Base-by-base conservation (phyloP, 2,797 vertebrate species). In the Tadarida brasiliensis region DNA sequence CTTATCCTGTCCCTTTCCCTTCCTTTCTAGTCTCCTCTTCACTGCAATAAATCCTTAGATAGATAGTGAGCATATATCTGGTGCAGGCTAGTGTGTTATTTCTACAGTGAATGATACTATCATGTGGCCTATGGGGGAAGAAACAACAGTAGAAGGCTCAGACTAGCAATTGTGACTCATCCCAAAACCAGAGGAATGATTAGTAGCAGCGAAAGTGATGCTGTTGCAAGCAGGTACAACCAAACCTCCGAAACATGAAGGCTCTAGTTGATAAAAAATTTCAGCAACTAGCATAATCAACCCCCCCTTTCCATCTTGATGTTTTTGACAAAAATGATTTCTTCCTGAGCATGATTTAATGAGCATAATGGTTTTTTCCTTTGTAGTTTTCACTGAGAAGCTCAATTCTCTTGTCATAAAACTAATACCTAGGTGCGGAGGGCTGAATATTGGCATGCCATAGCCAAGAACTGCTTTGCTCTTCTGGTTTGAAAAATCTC, bases 141-240 rank as follows among this genome's bases (percentile, higher is more conserved):
- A 19, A 35, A 49, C 14, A 87, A 7, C 12, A 85, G 54, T 63
- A 11, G 63, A 59, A 94, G 71, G 14, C 30, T 77, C 81, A 94
- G 61, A 44, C 57, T 70, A 93, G 39, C 19, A 33, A 22, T 22
- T 51, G 33, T 89, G 91, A 94, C 65, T 95, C 74, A 92, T 54
- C 7, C 33, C 39, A 9, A 91, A 90, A 35, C 57, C 35, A 61
- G 83, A 81, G 51, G 47, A 24, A 28, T 59, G 56, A 71, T 47
- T 59, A 61, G 17, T 8, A 65, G 76, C 47, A 92, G 93, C 2
- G 65, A 96, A 94, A 96, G 85, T 49, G 82, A 76, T 30, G 26
- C 19, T 57, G 15, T 71, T 49, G 20, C 6, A 12, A 28, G 15
- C 26, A 67, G 35, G 56, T 87, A 11, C 5, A 47, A 12, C 35